A percentile compares a stretch with the other conserved stretches of the same genome.
Evolutionary conservation across 1,140 invertebrate genomes (phyloP).

Genomic region (Solenopsis invicta): DNA sequence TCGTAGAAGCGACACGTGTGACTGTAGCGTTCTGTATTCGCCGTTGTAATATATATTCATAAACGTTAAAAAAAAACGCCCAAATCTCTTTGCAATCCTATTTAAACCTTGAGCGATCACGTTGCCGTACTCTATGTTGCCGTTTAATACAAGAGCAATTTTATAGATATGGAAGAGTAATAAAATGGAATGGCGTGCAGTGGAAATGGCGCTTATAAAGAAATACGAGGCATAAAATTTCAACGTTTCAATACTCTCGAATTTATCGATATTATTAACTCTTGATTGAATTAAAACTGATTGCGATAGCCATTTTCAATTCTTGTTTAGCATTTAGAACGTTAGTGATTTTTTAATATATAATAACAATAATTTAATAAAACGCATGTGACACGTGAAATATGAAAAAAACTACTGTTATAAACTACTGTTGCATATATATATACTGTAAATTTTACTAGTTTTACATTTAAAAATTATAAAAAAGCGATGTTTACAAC

Average conservation of each 20-base stretch:
- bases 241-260: conserved; percentile 20
- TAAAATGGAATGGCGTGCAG: conserved; percentile 17
- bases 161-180: conserved; percentile 47
- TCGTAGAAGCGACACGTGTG: conserved; percentile 62
- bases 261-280: conserved; percentile 19
- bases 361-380: not conserved
- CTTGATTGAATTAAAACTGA: conserved; percentile 5
- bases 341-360: not conserved
- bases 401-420: not conserved
- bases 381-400: not conserved
- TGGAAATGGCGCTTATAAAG: conserved; percentile 16
- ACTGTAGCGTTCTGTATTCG: conserved; percentile 40
- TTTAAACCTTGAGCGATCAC: conserved; percentile 41
- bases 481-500: no score
- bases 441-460: no score
- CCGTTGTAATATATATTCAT: conserved; percentile 71
- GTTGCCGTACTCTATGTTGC: conserved; percentile 18
- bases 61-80: conserved; percentile 54
- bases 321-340: conserved; percentile 2
- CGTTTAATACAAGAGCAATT: conserved; percentile 37
- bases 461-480: no score
- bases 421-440: no score
- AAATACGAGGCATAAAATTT: conserved; percentile 46
- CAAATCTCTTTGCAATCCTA: conserved; percentile 40
- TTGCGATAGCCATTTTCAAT: conserved; percentile 10